Percentiles rank a stretch among this genome's conserved stretches.
Conservation (phyloP, 1,140 invertebrate genomes). For the Radopholus similis region DNA sequence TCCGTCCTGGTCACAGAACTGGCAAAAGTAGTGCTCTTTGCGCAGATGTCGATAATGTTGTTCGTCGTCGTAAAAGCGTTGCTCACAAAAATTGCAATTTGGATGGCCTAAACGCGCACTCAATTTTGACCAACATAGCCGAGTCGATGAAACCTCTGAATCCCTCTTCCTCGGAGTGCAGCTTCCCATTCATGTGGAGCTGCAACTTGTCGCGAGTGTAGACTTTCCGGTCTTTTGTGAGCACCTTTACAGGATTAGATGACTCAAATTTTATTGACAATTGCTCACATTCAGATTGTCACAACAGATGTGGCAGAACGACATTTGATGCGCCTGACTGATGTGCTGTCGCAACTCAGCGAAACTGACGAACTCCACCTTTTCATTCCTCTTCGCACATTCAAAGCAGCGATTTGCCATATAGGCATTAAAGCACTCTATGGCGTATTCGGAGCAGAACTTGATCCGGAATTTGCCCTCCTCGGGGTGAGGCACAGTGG, state of each 20-base stretch:
- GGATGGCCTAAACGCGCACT: conserved; percentile 39
- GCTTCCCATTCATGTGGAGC: conserved; percentile 37
- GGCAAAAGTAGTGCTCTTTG: conserved; percentile 54
- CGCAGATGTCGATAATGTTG: conserved; percentile 48
- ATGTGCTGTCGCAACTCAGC: conserved; percentile 36
- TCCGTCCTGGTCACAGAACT: conserved; percentile 52
- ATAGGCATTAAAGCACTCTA: conserved; percentile 44
- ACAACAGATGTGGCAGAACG: conserved; percentile 49
- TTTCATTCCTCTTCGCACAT: conserved; percentile 22
- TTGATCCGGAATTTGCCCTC: conserved; percentile 26
- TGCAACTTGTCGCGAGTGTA: conserved; percentile 42
- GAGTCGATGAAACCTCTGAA: conserved; percentile 17
- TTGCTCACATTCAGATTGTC: conserved; percentile 47
- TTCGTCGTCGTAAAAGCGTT: conserved; percentile 54
- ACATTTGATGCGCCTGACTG: conserved; percentile 38
- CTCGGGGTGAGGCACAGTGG: conserved; percentile 19
- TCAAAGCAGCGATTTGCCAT: conserved; percentile 50
- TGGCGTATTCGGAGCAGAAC: conserved; percentile 40
- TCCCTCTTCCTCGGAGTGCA: conserved; percentile 34
- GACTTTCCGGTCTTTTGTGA: conserved; percentile 42
- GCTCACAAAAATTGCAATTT: conserved; percentile 47
- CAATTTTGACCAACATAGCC: conserved; percentile 11
- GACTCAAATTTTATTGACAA: conserved; percentile 1
- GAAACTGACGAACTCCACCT: conserved; percentile 31
- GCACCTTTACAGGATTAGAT: conserved; percentile 2